Percentiles rank a stretch among this genome's conserved stretches.
phyloP scores from a whole-genome alignment of 2,888 invertebrate species.

The Lasioglossum figueresi region DNA sequence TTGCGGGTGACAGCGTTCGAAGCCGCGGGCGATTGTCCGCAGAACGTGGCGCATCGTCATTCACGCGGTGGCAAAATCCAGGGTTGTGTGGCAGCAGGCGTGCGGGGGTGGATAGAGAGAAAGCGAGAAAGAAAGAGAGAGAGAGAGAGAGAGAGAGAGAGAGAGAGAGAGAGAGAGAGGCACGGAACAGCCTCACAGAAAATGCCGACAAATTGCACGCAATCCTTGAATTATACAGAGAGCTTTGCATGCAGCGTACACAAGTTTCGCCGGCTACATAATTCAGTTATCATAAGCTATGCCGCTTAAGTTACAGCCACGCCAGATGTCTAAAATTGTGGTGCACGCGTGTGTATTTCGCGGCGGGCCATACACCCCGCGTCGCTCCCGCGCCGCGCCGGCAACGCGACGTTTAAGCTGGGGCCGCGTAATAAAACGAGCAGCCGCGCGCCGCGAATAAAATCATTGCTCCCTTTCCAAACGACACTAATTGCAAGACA shows the following conservation, averaged over 20 bases:
- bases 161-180: not conserved
- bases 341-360: constrained; percentile 54
- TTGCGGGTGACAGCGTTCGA: constrained; percentile 11
- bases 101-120: not conserved
- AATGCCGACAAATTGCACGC: constrained; percentile 55
- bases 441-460: constrained; percentile 18
- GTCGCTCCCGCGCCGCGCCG: not conserved
- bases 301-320: constrained; percentile 55
- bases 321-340: constrained; percentile 61
- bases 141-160: not conserved
- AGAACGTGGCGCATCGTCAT: constrained; percentile 11
- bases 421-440: constrained; percentile 46
- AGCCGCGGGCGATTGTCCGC: constrained; percentile 18
- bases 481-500: constrained; percentile 39
- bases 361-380: not conserved
- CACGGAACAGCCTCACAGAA: not conserved
- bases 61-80: constrained; percentile 31
- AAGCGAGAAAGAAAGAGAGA: too few species aligned
- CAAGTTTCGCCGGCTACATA: constrained; percentile 57
- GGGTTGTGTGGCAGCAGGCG: not conserved
- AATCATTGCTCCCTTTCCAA: constrained; percentile 36
- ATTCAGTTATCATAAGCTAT: constrained; percentile 62
- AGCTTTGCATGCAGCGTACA: constrained; percentile 31
- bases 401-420: not conserved
- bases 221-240: constrained; percentile 49